A percentile compares a stretch with the other conserved stretches of the same genome.
These are phyloP conservation scores for Elgaria multicarinata DNA, from an alignment of 2,113 vertebrate genomes.

Conservation along the genomic window DNA sequence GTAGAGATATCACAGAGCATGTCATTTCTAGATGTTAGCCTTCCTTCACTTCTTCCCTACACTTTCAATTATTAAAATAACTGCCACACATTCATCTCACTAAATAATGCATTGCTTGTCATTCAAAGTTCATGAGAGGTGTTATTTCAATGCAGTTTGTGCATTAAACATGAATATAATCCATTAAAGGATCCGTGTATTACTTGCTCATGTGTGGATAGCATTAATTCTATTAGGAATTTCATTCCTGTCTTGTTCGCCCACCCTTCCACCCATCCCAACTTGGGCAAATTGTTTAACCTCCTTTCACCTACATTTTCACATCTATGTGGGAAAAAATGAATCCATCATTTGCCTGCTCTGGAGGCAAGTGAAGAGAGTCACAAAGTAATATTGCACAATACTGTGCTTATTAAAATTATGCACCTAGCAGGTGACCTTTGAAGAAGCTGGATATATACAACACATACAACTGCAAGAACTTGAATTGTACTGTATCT, in stretches of 20 bases:
- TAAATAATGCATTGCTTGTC: constrained; percentile 6
- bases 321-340: neutral
- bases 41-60: neutral
- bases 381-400: rapidly evolving
- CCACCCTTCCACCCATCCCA: neutral
- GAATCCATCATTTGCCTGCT: neutral
- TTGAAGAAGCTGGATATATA: neutral
- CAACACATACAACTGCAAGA: neutral
- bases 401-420: constrained; percentile 15
- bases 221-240: neutral
- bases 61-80: neutral
- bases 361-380: neutral
- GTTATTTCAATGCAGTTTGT: constrained; percentile 2
- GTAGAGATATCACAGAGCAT: neutral
- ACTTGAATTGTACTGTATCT: neutral
- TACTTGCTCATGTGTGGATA: constrained; percentile 11
- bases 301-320: constrained; percentile 13
- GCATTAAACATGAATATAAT: neutral
- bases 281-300: constrained; percentile 12
- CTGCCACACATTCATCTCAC: neutral
- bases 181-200: constrained; percentile 9
- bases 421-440: too few relatives aligned
- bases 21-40: neutral
- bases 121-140: neutral
- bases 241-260: constrained; percentile 9